A percentile compares a stretch with the other conserved stretches of the same genome.
These are phyloP conservation scores for Arctia plantaginis DNA, from an alignment of 2,888 invertebrate genomes.

Conservation along the genomic window DNA sequence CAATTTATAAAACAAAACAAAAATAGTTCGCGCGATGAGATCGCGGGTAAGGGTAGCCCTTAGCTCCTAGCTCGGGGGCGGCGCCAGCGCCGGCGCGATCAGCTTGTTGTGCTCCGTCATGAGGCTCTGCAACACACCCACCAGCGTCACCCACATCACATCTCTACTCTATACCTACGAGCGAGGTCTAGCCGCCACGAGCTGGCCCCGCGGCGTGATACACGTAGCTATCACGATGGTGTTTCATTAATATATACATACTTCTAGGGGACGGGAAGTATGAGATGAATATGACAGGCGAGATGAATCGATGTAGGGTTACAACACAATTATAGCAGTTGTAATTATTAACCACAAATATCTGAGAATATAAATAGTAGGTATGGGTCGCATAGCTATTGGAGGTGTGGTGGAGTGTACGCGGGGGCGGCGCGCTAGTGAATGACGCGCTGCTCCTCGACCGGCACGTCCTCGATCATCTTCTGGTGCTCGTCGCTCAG, in stretches of 20 bases:
- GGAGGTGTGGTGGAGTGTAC: not conserved
- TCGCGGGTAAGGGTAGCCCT: not conserved
- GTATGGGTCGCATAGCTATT: not conserved
- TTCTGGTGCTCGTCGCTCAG: constrained; percentile 94
- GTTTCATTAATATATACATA: not conserved
- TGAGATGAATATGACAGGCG: not conserved
- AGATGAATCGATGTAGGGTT: not conserved
- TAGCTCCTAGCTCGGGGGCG: not conserved
- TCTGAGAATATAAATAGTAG: not conserved
- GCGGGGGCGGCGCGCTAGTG: constrained; percentile 60
- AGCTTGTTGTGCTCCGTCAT: constrained; percentile 87
- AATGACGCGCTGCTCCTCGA: constrained; percentile 71
- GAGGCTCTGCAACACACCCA: constrained; percentile 81
- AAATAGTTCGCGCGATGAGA: constrained; percentile 33
- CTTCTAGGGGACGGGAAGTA: not conserved
- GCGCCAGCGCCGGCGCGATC: constrained; percentile 65
- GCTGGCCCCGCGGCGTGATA: not conserved
- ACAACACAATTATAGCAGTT: not conserved
- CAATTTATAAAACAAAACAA: constrained; percentile 38
- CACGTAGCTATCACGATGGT: not conserved
- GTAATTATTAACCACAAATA: not conserved
- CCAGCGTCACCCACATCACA: constrained; percentile 1
- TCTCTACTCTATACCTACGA: not conserved
- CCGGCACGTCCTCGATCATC: constrained; percentile 87
- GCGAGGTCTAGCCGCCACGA: not conserved